Percentiles rank a stretch among this genome's conserved stretches.
Evolutionary conservation across 2,113 vertebrate species (phyloP).

Genomic region (Charina bottae): DNA sequence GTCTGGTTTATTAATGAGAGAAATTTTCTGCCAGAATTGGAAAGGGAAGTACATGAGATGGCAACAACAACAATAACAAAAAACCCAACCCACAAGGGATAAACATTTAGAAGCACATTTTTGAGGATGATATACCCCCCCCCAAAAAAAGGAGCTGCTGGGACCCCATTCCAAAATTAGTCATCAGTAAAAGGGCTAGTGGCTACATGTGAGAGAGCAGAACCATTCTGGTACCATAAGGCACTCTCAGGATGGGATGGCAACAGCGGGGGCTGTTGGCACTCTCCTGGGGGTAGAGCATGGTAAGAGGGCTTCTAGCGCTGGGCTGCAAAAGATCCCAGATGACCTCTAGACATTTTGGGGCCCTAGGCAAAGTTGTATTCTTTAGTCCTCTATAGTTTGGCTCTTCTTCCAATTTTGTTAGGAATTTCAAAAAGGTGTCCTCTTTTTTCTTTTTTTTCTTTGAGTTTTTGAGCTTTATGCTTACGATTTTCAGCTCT

Average conservation of each 20-base stretch:
- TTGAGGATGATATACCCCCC: neutral
- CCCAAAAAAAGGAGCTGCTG: neutral
- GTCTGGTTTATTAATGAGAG: constrained; percentile 52
- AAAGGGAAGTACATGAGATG: constrained; percentile 20
- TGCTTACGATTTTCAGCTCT: neutral
- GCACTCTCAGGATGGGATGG: neutral
- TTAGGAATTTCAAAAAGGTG: neutral
- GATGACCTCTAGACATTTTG: neutral
- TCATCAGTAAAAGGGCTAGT: neutral
- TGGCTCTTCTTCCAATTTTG: neutral
- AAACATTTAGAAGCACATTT: constrained; percentile 17
- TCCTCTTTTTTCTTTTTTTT: neutral
- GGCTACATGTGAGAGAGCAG: neutral
- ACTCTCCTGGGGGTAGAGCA: neutral
- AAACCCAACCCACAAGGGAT: neutral
- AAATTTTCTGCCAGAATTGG: constrained; percentile 40
- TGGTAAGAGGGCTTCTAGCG: neutral
- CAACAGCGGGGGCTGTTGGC: neutral
- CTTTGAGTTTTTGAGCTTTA: neutral
- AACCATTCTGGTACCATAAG: neutral
- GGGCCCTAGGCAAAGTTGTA: neutral
- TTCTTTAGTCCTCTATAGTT: neutral
- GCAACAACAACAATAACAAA: constrained; percentile 6
- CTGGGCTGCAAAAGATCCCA: neutral
- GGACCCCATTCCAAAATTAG: neutral